These are phyloP conservation scores for Bubo bubo DNA, from an alignment of 2,113 vertebrate species.

Conservation along the genomic window DNA sequence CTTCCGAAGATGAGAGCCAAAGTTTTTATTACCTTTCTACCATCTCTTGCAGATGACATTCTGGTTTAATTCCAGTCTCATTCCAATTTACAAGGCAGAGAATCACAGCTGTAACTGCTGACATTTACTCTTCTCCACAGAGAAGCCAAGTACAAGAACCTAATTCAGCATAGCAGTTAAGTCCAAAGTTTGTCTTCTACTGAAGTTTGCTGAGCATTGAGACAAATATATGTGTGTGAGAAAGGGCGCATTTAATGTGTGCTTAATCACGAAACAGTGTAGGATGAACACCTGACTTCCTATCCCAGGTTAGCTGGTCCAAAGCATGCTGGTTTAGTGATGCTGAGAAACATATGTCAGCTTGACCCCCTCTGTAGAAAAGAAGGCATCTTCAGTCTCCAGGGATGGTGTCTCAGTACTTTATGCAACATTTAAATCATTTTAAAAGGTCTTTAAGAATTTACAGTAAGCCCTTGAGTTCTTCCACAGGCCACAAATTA, in stretches of 20 bases:
- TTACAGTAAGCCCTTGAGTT: conserved; percentile 10
- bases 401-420: background rate
- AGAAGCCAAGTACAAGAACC: background rate
- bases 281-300: background rate
- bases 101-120: background rate
- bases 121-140: background rate
- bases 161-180: background rate
- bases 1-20: background rate
- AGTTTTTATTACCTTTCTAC: background rate
- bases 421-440: background rate
- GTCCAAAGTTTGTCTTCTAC: background rate
- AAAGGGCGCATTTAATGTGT: background rate
- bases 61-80: background rate
- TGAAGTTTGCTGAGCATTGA: fast-evolving
- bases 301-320: background rate
- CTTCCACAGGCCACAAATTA: conserved; percentile 44
- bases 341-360: background rate
- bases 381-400: background rate
- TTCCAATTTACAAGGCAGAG: background rate
- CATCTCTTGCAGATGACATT: background rate
- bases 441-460: conserved; percentile 31
- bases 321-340: background rate
- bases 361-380: background rate
- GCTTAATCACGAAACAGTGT: background rate
- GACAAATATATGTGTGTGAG: background rate